These are phyloP conservation scores for Ploceus nigricollis DNA, from an alignment of 2,113 vertebrate genomes.

Conservation along the genomic window DNA sequence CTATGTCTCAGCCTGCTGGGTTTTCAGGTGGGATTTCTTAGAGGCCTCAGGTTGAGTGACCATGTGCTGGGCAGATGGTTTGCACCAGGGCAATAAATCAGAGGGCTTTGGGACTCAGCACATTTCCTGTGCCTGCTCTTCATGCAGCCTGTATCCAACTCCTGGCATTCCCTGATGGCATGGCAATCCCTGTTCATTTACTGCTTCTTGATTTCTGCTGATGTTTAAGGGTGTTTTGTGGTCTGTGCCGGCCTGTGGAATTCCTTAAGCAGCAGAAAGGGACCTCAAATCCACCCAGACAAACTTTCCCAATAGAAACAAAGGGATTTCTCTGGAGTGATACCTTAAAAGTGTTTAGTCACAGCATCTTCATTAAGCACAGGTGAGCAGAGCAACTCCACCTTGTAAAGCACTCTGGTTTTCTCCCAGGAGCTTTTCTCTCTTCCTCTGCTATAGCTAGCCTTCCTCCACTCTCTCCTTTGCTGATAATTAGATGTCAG, in stretches of 20 bases:
- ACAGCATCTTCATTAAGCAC: background rate
- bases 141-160: accelerated
- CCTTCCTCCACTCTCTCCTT: background rate
- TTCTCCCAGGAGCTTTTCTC: background rate
- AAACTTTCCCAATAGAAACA: background rate
- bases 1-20: background rate
- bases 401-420: background rate
- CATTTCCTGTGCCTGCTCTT: background rate
- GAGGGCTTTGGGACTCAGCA: background rate
- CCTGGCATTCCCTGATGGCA: background rate
- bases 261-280: background rate
- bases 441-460: background rate
- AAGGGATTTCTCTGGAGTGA: background rate
- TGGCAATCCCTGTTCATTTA: background rate
- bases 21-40: background rate
- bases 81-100: accelerated
- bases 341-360: background rate
- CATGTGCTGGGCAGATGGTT: background rate
- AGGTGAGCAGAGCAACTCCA: background rate
- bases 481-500: background rate
- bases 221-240: accelerated
- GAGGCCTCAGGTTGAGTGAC: background rate
- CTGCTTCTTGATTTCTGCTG: background rate
- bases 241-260: background rate
- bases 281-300: background rate